phyloP scores from a whole-genome alignment of 1,140 invertebrate species.

The Hesperophylax magnus region DNA sequence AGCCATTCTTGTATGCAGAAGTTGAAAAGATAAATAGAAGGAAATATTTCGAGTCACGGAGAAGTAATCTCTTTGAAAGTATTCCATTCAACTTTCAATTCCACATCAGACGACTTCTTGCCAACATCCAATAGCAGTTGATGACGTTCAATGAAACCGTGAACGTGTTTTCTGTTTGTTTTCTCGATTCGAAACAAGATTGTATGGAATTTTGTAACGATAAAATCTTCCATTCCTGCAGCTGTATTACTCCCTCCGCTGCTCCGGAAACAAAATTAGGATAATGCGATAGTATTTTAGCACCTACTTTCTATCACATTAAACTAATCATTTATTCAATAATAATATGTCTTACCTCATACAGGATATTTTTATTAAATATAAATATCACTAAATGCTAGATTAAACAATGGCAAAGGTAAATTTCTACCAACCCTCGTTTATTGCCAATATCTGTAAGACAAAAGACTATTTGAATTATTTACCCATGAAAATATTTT shows the following conservation, averaged over 20 bases:
- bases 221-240: slow-evolving; percentile 9
- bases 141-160: slow-evolving; percentile 10
- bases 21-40: background rate
- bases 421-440: too few species aligned
- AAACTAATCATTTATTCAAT: background rate
- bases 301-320: background rate
- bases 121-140: slow-evolving; percentile 7
- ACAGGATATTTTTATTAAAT: background rate
- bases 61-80: background rate
- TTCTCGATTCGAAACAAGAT: slow-evolving; percentile 14
- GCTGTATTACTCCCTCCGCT: background rate
- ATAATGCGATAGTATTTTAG: background rate
- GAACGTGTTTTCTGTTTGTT: slow-evolving; percentile 30
- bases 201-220: slow-evolving; percentile 11
- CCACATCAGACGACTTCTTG: background rate
- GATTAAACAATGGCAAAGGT: too few species aligned
- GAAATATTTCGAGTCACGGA: background rate
- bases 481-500: too few species aligned
- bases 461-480: too few species aligned
- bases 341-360: background rate
- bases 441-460: too few species aligned
- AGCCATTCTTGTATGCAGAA: background rate
- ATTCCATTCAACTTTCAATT: slow-evolving; percentile 6
- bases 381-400: too few species aligned
- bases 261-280: slow-evolving; percentile 9